Evolutionary conservation across 1,140 invertebrate species (phyloP).

Genomic region (Drosophila mayri): DNA sequence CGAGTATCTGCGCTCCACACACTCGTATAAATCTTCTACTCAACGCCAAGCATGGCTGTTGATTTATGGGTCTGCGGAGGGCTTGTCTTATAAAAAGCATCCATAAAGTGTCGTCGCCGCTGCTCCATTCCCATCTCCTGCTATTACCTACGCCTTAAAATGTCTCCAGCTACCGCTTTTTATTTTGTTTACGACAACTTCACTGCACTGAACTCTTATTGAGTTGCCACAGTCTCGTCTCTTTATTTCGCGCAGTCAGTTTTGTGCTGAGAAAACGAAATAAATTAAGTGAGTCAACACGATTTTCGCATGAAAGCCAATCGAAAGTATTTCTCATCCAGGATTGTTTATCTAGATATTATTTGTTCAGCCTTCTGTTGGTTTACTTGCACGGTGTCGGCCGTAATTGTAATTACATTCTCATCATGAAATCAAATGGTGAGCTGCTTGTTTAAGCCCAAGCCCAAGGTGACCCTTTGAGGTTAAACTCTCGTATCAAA

Average conservation of each 20-base stretch:
- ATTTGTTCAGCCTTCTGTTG: not conserved
- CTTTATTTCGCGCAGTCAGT: too few relatives aligned
- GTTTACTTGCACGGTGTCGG: not conserved
- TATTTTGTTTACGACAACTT: slow-evolving; percentile 38
- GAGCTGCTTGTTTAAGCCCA: not conserved
- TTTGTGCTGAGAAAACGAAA: not conserved
- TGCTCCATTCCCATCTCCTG: not conserved
- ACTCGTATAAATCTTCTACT: slow-evolving; percentile 54
- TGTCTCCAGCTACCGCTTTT: slow-evolving; percentile 29
- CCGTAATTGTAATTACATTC: slow-evolving; percentile 15
- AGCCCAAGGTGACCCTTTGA: slow-evolving; percentile 19
- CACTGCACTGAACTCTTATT: slow-evolving; percentile 30
- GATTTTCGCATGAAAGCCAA: slow-evolving; percentile 1
- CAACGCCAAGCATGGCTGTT: slow-evolving; percentile 12
- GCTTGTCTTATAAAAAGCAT: slow-evolving; percentile 36
- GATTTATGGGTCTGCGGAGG: slow-evolving; percentile 35
- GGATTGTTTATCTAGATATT: not conserved
- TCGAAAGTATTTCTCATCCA: slow-evolving; percentile 1
- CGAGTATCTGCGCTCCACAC: not conserved
- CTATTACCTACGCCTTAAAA: slow-evolving; percentile 7
- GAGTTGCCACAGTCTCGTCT: slow-evolving; percentile 17
- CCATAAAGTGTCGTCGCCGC: slow-evolving; percentile 31
- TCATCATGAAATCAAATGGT: not conserved
- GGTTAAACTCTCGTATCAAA: not conserved
- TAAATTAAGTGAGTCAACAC: slow-evolving; percentile 30